These are phyloP conservation scores for Chionoecetes opilio DNA, from an alignment of 1,140 invertebrate genomes.

Conservation along the genomic window DNA sequence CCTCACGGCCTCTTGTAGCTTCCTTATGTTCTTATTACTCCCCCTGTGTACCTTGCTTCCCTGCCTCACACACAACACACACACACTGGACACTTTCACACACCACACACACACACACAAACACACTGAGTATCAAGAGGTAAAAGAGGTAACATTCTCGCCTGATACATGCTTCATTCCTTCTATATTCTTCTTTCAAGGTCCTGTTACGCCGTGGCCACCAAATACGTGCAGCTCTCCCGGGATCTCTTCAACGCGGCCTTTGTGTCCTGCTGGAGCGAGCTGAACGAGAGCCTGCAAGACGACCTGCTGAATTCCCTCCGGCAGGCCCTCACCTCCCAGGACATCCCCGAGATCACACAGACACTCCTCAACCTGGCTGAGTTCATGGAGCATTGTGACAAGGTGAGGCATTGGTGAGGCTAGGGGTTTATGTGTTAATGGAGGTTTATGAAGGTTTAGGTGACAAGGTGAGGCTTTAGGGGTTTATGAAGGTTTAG, in stretches of 20 bases:
- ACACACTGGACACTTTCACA: too few species aligned
- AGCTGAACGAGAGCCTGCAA: constrained; percentile 92
- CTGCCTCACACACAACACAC: too few species aligned
- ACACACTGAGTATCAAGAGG: too few species aligned
- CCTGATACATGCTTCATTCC: background rate
- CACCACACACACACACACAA: too few species aligned
- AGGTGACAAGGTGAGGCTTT: too few species aligned
- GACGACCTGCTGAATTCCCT: constrained; percentile 94
- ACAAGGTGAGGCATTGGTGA: constrained; percentile 87
- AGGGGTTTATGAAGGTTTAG: constrained; percentile 99
- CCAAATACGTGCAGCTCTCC: constrained; percentile 96
- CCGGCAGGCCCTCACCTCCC: constrained; percentile 94
- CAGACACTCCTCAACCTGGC: constrained; percentile 98
- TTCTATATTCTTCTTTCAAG: constrained; percentile 83
- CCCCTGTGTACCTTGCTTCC: too few species aligned
- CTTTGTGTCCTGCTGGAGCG: constrained; percentile 99
- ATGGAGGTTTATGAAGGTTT: too few species aligned
- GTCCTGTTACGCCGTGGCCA: constrained; percentile 95
- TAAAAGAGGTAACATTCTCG: background rate
- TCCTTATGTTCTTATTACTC: too few species aligned
- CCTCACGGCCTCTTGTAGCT: too few species aligned
- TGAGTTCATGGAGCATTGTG: constrained; percentile 99
- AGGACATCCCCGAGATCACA: constrained; percentile 98
- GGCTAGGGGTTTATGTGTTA: too few species aligned
- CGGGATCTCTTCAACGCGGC: constrained; percentile 99